These are phyloP conservation scores for Cheilosia impressa DNA, from an alignment of 2,888 invertebrate genomes.

Conservation along the genomic window DNA sequence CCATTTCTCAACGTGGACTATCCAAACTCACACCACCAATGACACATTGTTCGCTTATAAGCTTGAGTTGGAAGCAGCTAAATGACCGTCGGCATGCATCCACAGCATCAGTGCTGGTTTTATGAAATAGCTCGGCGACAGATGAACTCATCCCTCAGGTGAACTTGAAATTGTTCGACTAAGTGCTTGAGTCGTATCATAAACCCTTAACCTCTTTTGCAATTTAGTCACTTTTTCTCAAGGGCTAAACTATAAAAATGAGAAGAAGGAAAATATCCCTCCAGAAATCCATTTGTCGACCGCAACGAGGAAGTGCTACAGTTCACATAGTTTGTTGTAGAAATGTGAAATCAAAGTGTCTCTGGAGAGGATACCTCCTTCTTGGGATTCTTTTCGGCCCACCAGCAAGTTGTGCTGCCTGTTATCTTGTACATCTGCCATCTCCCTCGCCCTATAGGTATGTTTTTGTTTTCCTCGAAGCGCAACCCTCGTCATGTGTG, in stretches of 20 bases:
- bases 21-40: background rate
- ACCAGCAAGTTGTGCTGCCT: too few species aligned
- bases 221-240: background rate
- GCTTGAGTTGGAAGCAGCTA: background rate
- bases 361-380: background rate
- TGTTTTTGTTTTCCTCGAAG: too few species aligned
- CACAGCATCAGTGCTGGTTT: background rate
- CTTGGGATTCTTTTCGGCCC: too few species aligned
- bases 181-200: background rate
- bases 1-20: background rate
- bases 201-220: background rate
- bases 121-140: background rate
- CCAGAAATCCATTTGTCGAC: background rate
- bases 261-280: too few species aligned
- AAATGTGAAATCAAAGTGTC: background rate
- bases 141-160: conserved; percentile 7
- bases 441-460: too few species aligned
- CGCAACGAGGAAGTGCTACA: background rate
- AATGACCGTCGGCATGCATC: background rate
- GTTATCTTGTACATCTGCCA: too few species aligned
- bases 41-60: background rate
- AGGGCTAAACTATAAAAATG: background rate
- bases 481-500: background rate
- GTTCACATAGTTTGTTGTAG: background rate
- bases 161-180: background rate